Percentiles rank a stretch among this genome's conserved stretches.
Conservation (phyloP, 1,140 invertebrate genomes). For the Panagrolaimus sp. region DNA sequence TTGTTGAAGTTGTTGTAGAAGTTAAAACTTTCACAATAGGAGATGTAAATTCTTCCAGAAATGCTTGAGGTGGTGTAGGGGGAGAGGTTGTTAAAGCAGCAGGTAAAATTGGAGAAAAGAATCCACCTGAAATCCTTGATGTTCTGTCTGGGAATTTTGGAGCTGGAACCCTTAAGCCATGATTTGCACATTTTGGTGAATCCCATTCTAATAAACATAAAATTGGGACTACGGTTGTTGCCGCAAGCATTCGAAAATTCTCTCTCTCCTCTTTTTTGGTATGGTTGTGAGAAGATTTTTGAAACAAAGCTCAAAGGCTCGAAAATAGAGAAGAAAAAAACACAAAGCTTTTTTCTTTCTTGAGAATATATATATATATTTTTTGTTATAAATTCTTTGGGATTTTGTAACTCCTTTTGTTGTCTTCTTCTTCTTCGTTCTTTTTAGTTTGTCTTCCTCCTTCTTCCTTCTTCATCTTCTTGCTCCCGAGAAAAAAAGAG, state of each 20-base stretch:
- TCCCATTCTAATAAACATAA: conserved; percentile 35
- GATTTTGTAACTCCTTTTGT: no score
- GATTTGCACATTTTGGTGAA: conserved; percentile 28
- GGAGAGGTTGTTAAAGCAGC: no score
- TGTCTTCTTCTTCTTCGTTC: no score
- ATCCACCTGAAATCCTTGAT: not conserved
- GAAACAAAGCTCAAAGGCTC: no score
- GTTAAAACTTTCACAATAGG: not conserved
- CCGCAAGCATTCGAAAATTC: conserved; percentile 3
- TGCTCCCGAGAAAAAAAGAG: no score
- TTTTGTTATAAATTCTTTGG: no score
- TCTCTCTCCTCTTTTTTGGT: no score
- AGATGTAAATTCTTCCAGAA: not conserved
- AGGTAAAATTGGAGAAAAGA: conserved; percentile 9
- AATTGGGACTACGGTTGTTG: conserved; percentile 25
- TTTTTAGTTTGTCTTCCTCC: no score
- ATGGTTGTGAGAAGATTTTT: no score
- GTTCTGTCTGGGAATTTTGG: conserved; percentile 23
- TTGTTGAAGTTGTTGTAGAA: not conserved
- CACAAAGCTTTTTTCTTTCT: not conserved
- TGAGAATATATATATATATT: no score
- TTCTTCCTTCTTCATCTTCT: no score
- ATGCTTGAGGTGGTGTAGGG: not conserved
- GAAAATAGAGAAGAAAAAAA: not conserved
- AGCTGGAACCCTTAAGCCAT: conserved; percentile 22